Evolutionary conservation across 2,797 vertebrate species (phyloP), one percentile per base, ranked within the genome.

Genomic region (Linurgus olivaceus): DNA sequence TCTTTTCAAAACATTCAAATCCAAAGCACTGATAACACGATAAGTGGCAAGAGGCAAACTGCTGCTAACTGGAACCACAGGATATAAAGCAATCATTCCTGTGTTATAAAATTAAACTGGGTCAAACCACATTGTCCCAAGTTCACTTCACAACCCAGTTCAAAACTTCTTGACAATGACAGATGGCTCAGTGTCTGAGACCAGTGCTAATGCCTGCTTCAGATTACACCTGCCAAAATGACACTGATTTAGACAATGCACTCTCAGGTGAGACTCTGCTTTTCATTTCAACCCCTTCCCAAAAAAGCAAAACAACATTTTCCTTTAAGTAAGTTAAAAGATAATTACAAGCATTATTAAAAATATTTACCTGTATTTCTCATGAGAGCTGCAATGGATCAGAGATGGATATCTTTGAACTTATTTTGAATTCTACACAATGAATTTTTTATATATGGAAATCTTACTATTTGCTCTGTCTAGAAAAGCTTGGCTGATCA

Each of bases 391-490:
- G 10, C 31, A 95, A 73, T 37, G 23, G 17, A 62, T 84, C 59
- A 70, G 51, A 71, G 12, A 48, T 38, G 4, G 37, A 33, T 70
- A 6, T 4, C 4, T 88, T 71, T 52, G 10, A 71, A 57, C n/a
- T 57, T n/a, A 52, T 23, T 92, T 72, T 88, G 62, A 72, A 76
- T 89, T 76, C 65, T 25, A 76, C 15, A 37, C 6, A 2, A 23
- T 63, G 28, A 66, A 70, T 73, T 75, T 96, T 90, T 86, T 84
- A 88, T 59, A 62, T n/a, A 84, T 51, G 42, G 54, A 94, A 92
- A 84, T 66, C 7, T 86, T 81, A 84, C 59, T 81, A 70, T 90
- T 82, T 94, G 13, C 5, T 90, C 58, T 86, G 77, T 68, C 44
- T 71, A 48, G 47, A 84, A 84, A 72, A 92, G 33, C 33, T 76